Percentiles rank a stretch among this genome's conserved stretches.
Evolutionary conservation across 2,888 invertebrate genomes (phyloP).

Genomic region (Pristionchus arcanus): DNA sequence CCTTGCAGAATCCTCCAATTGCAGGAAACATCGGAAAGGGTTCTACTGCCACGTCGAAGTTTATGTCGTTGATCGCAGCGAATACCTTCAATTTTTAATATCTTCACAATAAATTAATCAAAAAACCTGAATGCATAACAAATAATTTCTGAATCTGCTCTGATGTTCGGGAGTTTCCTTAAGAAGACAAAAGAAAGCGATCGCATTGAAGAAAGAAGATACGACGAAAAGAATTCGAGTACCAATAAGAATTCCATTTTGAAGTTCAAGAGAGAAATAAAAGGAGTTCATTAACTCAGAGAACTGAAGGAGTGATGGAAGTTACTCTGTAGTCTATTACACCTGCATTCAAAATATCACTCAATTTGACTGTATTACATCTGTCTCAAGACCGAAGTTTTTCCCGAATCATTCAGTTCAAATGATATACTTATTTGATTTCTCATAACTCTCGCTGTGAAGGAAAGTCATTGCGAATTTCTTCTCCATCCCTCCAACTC

Average conservation of each 20-base stretch:
- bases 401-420: too few species aligned
- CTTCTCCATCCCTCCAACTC: background rate
- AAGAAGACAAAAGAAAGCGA: conserved; percentile 16
- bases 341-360: background rate
- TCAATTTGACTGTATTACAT: background rate
- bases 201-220: conserved; percentile 6
- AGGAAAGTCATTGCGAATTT: too few species aligned
- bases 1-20: conserved; percentile 3
- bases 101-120: background rate
- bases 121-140: background rate
- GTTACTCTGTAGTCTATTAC: background rate
- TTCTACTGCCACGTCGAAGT: background rate
- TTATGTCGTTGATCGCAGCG: background rate
- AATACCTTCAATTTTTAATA: background rate
- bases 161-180: background rate
- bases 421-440: too few species aligned
- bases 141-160: background rate
- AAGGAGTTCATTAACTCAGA: conserved; percentile 17
- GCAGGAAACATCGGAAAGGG: conserved; percentile 28
- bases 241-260: background rate
- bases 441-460: too few species aligned
- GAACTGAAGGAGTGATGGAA: background rate
- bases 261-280: conserved; percentile 19
- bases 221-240: conserved; percentile 1
- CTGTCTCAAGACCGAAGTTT: too few species aligned